Evolutionary conservation across 2,797 vertebrate genomes (phyloP).

Genomic region (Petrocephalus sullivani): DNA sequence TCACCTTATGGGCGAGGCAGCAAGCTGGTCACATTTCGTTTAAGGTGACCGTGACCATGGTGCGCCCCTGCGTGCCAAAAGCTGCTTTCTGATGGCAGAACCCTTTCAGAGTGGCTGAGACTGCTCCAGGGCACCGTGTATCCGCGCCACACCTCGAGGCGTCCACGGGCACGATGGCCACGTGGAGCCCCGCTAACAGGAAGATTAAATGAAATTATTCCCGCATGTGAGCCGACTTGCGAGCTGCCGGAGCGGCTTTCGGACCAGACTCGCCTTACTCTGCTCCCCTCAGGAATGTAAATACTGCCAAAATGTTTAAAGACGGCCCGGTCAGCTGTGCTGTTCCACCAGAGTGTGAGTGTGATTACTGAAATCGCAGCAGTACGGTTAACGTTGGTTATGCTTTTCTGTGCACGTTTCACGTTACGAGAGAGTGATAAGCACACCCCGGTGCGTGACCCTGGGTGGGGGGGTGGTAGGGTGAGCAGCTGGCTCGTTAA

Average conservation of each 20-base stretch:
- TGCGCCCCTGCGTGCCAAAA: too few species aligned
- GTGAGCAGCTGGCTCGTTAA: not conserved
- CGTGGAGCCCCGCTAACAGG: not conserved
- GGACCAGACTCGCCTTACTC: not conserved
- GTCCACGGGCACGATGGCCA: not conserved
- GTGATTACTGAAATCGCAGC: not conserved
- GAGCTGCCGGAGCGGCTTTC: not conserved
- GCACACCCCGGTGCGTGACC: not conserved
- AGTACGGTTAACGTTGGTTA: not conserved
- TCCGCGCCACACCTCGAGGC: not conserved
- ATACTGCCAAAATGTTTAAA: not conserved
- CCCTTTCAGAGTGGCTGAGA: not conserved
- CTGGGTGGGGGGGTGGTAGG: not conserved
- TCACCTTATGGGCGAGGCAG: not conserved
- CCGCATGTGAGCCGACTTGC: not conserved
- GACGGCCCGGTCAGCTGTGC: not conserved
- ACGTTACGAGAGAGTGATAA: not conserved
- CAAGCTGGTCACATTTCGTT: not conserved
- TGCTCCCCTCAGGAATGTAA: not conserved
- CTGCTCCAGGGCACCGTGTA: not conserved
- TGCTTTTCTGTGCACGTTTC: not conserved
- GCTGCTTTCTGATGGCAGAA: not conserved
- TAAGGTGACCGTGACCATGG: not conserved
- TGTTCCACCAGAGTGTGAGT: not conserved
- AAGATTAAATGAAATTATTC: not conserved